Evolutionary conservation across 92 coral and sea anemone species (phyloP).

Genomic region (Pocillopora meandrina): DNA sequence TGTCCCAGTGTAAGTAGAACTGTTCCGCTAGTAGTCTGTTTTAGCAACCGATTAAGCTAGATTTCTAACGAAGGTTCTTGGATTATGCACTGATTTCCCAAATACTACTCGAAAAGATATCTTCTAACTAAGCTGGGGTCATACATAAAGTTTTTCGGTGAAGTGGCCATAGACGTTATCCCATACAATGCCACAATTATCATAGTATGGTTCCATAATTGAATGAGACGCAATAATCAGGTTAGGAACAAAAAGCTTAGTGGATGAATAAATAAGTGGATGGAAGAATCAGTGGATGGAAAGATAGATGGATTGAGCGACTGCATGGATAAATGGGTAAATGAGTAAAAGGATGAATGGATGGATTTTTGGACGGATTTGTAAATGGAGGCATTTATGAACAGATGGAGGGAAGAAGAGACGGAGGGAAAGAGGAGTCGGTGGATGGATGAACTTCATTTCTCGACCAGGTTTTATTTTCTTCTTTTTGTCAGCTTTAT

Average conservation of each 20-base stretch:
- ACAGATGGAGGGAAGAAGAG: no score
- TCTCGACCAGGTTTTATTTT: no score
- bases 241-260: no score
- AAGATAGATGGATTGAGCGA: no score
- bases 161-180: conserved; percentile 12
- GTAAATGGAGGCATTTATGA: no score
- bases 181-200: conserved; percentile 31
- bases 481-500: no score
- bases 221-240: neutral
- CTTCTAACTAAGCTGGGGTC: conserved; percentile 3
- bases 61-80: neutral
- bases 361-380: no score
- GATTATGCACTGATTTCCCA: neutral
- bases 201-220: conserved; percentile 3
- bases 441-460: no score
- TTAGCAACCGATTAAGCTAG: neutral
- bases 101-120: neutral
- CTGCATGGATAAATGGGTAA: no score
- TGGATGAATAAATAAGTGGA: neutral
- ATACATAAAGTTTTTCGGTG: conserved; percentile 23
- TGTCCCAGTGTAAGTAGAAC: neutral
- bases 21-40: conserved; percentile 6
- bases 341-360: no score
- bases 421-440: no score
- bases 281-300: no score